These are phyloP conservation scores for Pocillopora grandis DNA, from an alignment of 92 coral and sea anemone genomes.

Conservation along the genomic window DNA sequence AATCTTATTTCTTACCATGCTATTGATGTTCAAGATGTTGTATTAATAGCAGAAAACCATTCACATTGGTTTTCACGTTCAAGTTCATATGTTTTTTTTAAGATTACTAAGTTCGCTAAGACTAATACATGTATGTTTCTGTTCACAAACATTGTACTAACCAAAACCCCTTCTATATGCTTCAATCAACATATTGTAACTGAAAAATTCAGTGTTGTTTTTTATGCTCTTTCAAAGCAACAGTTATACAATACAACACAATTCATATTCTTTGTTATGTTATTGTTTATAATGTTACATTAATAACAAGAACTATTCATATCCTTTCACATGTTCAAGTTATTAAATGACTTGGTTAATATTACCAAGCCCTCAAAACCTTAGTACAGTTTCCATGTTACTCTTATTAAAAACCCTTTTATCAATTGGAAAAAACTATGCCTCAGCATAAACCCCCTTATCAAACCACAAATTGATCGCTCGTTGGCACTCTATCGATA, in stretches of 20 bases:
- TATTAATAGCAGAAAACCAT: slow-evolving; percentile 10
- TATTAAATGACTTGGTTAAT: slow-evolving; percentile 4
- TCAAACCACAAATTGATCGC: not conserved
- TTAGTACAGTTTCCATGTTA: not conserved
- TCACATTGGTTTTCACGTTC: slow-evolving; percentile 20
- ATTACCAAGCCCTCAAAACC: not conserved
- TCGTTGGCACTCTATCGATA: slow-evolving; percentile 15
- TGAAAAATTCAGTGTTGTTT: no score
- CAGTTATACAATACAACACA: no score
- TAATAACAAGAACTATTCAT: not conserved
- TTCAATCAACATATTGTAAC: no score
- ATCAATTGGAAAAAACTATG: not conserved
- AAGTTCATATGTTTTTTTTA: slow-evolving; percentile 11
- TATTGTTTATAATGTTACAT: no score
- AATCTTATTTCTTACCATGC: not conserved
- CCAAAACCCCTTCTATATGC: not conserved
- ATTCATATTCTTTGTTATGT: no score
- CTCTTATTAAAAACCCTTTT: not conserved
- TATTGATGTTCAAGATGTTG: slow-evolving; percentile 4
- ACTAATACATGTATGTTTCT: slow-evolving; percentile 5
- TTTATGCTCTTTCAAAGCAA: no score
- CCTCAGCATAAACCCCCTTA: not conserved
- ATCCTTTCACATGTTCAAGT: not conserved
- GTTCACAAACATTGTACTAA: slow-evolving; percentile 15
- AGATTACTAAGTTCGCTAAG: slow-evolving; percentile 5